These are phyloP conservation scores for Calonectris borealis DNA, from an alignment of 2,113 vertebrate species.

Conservation along the genomic window DNA sequence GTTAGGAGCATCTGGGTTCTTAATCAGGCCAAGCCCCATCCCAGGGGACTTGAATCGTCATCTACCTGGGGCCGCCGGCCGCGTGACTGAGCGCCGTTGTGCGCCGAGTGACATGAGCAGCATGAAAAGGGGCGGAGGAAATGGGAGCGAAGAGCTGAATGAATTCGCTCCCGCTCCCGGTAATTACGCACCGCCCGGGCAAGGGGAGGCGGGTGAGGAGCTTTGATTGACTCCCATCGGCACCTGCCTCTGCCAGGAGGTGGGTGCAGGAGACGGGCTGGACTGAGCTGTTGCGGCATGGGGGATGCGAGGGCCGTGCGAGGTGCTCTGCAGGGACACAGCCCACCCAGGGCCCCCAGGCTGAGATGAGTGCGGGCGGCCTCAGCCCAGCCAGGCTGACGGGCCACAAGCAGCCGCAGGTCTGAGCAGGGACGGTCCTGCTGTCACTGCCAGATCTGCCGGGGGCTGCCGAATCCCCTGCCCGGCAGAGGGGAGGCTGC, in stretches of 20 bases:
- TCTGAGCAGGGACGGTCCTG: background rate
- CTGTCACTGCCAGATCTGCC: background rate
- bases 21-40: background rate
- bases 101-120: background rate
- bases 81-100: background rate
- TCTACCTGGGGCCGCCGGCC: conserved; percentile 2
- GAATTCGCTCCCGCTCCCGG: conserved; percentile 5
- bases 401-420: rapidly evolving
- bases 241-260: background rate
- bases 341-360: background rate
- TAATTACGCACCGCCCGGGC: background rate
- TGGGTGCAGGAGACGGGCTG: background rate
- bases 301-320: rapidly evolving
- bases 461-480: background rate
- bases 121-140: conserved; percentile 18
- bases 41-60: background rate
- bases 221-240: background rate
- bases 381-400: background rate
- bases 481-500: background rate
- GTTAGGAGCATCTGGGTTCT: background rate
- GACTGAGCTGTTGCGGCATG: background rate
- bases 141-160: background rate
- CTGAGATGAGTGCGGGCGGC: rapidly evolving
- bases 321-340: background rate
- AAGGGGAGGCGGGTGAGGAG: background rate